Evolutionary conservation across 2,797 vertebrate genomes (phyloP), one percentile per base, ranked within the genome.

Genomic region (Heterohyrax brucei): DNA sequence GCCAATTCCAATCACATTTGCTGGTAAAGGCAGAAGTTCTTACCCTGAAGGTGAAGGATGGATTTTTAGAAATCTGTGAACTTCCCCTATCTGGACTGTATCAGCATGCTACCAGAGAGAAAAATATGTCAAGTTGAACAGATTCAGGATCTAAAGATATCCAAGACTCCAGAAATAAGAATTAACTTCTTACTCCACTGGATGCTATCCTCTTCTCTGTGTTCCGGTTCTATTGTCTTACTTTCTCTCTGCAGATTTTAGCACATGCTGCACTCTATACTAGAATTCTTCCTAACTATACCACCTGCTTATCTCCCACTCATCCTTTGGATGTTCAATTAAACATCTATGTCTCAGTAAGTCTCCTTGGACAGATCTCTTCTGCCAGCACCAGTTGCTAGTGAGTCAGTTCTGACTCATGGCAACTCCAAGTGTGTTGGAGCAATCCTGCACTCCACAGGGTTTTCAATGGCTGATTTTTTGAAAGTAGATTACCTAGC

Each of bases 71-170:
- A 84, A 75, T 92, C 24, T 72, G 10, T 50, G n/a, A 80, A 39
- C n/a, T 75, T 73, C 12, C 44, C 46, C 10, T 90, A 48, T 2
- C 68, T 24, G 62, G 28, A 89, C 18, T 10, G 8, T 7, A 95
- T 3, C n/a, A 79, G 5, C 66, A 50, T 50, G 22, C 56, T 92
- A 91, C 91, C 87, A 8, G 87, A 77, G 28, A 89, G 12, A 91
- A 8, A 8, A 21, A n/a, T 80, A 7, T 26, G 28, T 0, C 75
- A 44, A 30, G 89, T 77, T 50, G 39, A 48, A 73, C 1, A 76
- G 19, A 78, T 26, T 68, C 64, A 56, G 53, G 53, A 56, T 16
- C 75, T 85, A 50, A 93, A 39, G 30, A 83, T 16, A 53, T 1
- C 21, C n/a, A 7, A 28, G 13, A 83, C 21, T 26, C 72, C 72